Conservation (phyloP, 1,140 invertebrate genomes). For the Lysiphlebus fabarum region DNA sequence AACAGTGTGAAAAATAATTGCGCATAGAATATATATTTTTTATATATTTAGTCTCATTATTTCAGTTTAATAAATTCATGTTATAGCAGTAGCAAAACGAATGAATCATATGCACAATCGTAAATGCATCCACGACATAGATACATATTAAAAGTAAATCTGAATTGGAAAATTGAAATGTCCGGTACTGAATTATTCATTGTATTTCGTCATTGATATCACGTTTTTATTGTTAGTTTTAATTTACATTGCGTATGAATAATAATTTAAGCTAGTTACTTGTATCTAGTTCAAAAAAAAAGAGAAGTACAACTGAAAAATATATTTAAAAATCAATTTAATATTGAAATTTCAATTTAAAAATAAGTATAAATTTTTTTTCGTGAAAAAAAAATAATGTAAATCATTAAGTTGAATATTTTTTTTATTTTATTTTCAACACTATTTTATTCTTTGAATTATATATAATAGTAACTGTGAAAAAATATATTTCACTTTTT, state of each 20-base stretch:
- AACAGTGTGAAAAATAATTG: too few relatives aligned
- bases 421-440: background rate
- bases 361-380: too few relatives aligned
- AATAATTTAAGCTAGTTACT: conserved; percentile 1
- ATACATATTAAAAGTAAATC: background rate
- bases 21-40: too few relatives aligned
- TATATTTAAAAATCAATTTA: too few relatives aligned
- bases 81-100: too few relatives aligned
- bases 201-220: conserved; percentile 18
- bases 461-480: too few relatives aligned
- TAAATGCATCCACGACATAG: background rate
- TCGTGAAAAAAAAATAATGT: too few relatives aligned
- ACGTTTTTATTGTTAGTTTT: conserved; percentile 20
- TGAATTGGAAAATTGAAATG: conserved; percentile 13
- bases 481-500: background rate
- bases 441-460: background rate
- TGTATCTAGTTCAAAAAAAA: background rate
- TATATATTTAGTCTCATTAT: too few relatives aligned
- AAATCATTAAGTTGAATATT: background rate
- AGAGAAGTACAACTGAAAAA: background rate
- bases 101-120: conserved; percentile 2
- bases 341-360: too few relatives aligned
- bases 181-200: conserved; percentile 22
- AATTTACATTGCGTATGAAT: conserved; percentile 17
- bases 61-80: too few relatives aligned